Evolutionary conservation across 2,113 vertebrate genomes (phyloP), one percentile per base, ranked within the genome.

Genomic region (Empidonax traillii): DNA sequence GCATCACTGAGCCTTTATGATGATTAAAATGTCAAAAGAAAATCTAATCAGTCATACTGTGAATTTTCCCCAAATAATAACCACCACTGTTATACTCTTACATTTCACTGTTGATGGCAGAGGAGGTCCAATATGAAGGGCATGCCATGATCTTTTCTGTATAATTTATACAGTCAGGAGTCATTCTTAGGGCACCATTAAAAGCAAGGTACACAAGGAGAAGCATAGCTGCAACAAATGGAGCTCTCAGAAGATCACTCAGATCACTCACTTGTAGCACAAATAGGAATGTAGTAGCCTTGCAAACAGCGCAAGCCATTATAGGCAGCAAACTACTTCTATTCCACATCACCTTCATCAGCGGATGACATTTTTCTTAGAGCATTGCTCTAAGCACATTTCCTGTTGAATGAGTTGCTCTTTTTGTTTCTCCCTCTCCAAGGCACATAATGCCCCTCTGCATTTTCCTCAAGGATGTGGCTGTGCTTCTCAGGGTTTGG

Each of bases 21-120:
- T 86, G 63, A 96, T 94, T 94, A 92, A 92, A 96, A 96, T 84
- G 85, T 66, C 79, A 94, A 68, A 90, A 90, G 75, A 93, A 87
- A 94, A 90, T 84, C 73, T 66, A 37, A 92, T 90, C 90, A 89
- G 52, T 94, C 80, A 88, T 27, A 63, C 31, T 46, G 75, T 75
- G 75, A 74, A 75, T 89, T 96, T 91, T 25, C 27, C 39, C 13
- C 39, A 69, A 74, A 81, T 77, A 82, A 68, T 65, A 85, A 74
- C 33, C n/a, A 65, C 11, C 1, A 4, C 39, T 41, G 19, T 37
- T 5, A 2, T 65, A 85, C 12, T 72, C 43, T 7, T 51, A 24
- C n/a, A 82, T 81, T 88, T 83, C 59, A 83, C 35, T 46, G 30
- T 16, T 56, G 39, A 86, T 85, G 68, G 77, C 51, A 90, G 75